Conservation (phyloP, 2,113 vertebrate species). For the Hypomesus transpacificus region DNA sequence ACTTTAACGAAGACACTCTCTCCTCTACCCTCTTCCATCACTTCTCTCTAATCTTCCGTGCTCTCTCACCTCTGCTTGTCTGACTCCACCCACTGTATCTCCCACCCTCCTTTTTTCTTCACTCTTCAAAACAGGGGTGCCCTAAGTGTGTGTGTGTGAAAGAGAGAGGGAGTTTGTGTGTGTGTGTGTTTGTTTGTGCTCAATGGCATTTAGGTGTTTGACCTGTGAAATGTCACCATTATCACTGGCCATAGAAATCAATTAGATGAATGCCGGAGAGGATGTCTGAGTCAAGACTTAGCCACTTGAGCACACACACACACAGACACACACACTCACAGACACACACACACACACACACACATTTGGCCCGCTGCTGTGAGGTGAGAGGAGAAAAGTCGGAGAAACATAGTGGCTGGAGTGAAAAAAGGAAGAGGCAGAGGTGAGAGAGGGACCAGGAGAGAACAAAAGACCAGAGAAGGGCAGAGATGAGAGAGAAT, state of each 20-base stretch:
- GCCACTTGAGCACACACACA: background rate
- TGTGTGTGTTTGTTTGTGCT: background rate
- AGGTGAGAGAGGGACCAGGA: constrained; percentile 8
- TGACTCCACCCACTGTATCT: constrained; percentile 4
- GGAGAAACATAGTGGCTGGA: background rate
- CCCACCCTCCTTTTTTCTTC: background rate
- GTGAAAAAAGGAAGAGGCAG: constrained; percentile 9
- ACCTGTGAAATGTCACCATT: background rate
- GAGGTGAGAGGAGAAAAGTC: background rate
- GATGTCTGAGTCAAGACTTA: background rate
- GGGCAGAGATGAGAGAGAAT: constrained; percentile 17
- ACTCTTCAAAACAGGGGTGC: background rate
- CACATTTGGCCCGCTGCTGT: no score
- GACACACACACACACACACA: background rate
- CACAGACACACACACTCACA: background rate
- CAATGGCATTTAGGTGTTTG: background rate
- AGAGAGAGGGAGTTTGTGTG: no score
- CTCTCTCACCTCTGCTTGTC: no score
- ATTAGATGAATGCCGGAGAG: no score
- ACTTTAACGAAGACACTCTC: no score
- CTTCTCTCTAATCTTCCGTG: no score
- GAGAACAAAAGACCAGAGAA: constrained; percentile 1
- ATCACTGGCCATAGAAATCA: background rate
- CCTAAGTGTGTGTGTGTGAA: constrained; percentile 15
- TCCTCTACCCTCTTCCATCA: no score